Evolutionary conservation across 2,888 invertebrate species (phyloP), one percentile per base, ranked within the genome.

Genomic region (Drosophila helvetica): DNA sequence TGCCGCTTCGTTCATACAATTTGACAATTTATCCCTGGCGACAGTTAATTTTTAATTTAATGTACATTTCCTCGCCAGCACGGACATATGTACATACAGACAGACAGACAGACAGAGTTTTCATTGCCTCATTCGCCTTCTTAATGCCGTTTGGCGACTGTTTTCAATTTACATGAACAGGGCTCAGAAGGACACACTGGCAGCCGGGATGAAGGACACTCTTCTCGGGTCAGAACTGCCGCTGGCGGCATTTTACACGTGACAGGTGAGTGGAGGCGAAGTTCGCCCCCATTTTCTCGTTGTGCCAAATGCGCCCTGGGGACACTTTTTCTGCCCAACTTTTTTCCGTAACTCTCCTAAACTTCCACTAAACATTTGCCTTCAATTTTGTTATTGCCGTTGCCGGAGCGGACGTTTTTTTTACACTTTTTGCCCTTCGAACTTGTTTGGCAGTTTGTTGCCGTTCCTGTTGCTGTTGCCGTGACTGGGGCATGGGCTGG

Each of bases 21-120:
- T 62, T 54, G 45, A 67, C 58, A 62, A 74, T 64, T 64, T 52
- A 75, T 88, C 81, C 80, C 82, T 64, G 67, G 80, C 70, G 87
- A 85, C 87, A 82, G 69, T 84, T 85, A 82, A 85, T 84, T 88
- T 86, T 86, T 88, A 86, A 86, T 87, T 87, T 77, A 84, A 80
- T 75, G 75, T 70, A 75, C 77, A 80, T 80, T 79, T 80, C 76
- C 71, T 73, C 48, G 5, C n/a, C 18, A 2, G 38, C 6, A 38
- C n/a, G 38, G 60, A 52, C 57, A 66, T 71, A 33, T 2, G 6
- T 1, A 15, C 15, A 38, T 2, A 7, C 57, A 66, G 73, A 33
- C 15, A 15, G 3, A 15, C 38, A 38, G 38, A 2, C 33, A 33
- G 33, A 33, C 38, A 46, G 55, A 30, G 48, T 55, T 51, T 84